phyloP scores from a whole-genome alignment of 2,113 vertebrate species.

The Potamarius usumacintae region DNA sequence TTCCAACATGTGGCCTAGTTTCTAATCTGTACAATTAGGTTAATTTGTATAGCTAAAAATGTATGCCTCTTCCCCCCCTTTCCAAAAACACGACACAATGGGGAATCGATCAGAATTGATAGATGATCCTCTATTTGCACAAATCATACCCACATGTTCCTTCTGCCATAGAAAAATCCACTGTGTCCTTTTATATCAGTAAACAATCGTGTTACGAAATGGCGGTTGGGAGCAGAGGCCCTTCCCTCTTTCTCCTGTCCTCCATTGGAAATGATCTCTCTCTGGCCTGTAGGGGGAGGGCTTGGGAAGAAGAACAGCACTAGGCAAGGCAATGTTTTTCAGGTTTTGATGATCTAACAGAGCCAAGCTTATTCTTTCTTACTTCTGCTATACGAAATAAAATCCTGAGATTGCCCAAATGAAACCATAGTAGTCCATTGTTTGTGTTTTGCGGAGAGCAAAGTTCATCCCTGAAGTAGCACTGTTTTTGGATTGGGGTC shows the following conservation, averaged over 20 bases:
- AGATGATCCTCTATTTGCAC: constrained; percentile 28
- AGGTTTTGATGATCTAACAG: background rate
- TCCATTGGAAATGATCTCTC: constrained; percentile 71
- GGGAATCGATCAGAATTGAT: background rate
- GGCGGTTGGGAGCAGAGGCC: constrained; percentile 76
- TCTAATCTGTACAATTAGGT: background rate
- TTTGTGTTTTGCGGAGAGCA: background rate
- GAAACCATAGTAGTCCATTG: background rate
- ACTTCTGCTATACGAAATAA: background rate
- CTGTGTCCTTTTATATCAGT: constrained; percentile 71
- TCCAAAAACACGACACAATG: background rate
- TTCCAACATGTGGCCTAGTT: background rate
- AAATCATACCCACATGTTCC: constrained; percentile 50
- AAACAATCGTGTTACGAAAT: constrained; percentile 87
- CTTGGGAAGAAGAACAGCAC: constrained; percentile 51
- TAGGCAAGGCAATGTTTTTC: background rate
- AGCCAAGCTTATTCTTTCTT: background rate
- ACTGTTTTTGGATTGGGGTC: background rate
- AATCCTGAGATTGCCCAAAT: background rate
- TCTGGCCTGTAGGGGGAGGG: constrained; percentile 80
- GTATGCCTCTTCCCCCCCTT: background rate
- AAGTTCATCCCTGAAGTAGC: background rate
- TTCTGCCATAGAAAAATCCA: constrained; percentile 63
- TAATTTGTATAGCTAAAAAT: background rate
- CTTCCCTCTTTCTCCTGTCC: constrained; percentile 61